Evolutionary conservation across 2,113 vertebrate genomes (phyloP), one percentile per base, ranked within the genome.

Genomic region (Callospermophilus lateralis): DNA sequence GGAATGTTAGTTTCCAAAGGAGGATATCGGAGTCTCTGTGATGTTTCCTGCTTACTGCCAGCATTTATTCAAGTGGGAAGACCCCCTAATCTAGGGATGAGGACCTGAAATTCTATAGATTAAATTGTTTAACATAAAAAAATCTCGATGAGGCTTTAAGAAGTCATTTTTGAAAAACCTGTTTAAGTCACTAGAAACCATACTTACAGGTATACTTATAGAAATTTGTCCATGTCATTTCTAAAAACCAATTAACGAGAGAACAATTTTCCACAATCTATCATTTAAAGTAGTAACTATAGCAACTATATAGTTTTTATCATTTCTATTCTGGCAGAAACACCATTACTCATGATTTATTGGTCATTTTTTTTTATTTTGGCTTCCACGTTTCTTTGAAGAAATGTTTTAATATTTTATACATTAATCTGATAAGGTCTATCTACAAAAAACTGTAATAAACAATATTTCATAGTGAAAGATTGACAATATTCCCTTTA

Each of bases 161-260:
- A 97, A 97, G 95, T 94, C 30, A 5, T 98, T 98, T 97, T 96
- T 97, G 70, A 86, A 96, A 98, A 97, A 93, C 53, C 58, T 95
- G 73, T 98, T 98, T 91, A 97, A 98, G 80, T 90, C 94, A 98
- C 94, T 98, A 79, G 95, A 94, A 96, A 93, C 96, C 98, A 87
- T 93, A 95, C 63, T 97, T 98, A 97, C 86, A 97, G 96, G 97
- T 97, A 80, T 96, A 91, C 95, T 96, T 96, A 93, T 93, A 90
- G 84, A 96, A 87, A 96, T 97, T 93, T 93, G 86, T 94, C 97
- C 98, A 80, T 48, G 96, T 15, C 48, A 70, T 98, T 96, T 83
- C 63, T 97, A 93, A 85, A 98, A 96, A 97, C 84, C 94, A 98
- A 97, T 98, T 98, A 98, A 97, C 97, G 80, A 91, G 83, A 98